Evolutionary conservation across 2,113 vertebrate species (phyloP), one percentile per base, ranked within the genome.

Genomic region (Anguilla japonica): DNA sequence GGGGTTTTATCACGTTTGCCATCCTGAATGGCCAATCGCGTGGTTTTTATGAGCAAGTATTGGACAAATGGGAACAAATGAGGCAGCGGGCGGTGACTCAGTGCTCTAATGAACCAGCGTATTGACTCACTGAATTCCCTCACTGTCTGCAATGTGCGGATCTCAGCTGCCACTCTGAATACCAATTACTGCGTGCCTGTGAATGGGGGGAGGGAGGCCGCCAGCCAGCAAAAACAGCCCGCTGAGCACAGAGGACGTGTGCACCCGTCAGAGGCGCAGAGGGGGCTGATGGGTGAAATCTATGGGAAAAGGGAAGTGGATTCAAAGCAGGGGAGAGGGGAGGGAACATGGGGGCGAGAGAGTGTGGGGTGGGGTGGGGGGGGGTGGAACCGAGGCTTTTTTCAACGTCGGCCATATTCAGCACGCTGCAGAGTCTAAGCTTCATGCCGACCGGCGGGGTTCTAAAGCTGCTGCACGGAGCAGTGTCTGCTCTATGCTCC

Each of bases 51-150:
- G 94, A 94, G 93, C 92, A 93, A 94, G 94, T 96, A 95, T 95
- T 96, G 95, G 94, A 95, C 95, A 95, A 96, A 96, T 94, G 95
- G 95, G 96, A 96, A 96, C 95, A 95, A 96, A 96, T 92, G 94
- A 95, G 95, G 94, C 94, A 93, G 94, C 92, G 93, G 93, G 93
- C 95, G 94, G 94, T 96, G 95, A 95, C 94, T 96, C 94, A 95
- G 93, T 94, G 92, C 93, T 94, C 94, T 96, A 96, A 96, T 96
- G 94, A 96, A 96, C 93, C 95, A 95, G 91, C 89, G 93, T 96
- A 96, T 96, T 96, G 95, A 96, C 95, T 96, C 92, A 94, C 94
- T 95, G 93, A 94, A 94, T 95, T 90, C 92, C 93, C 92, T 87
- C 93, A 90, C 92, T 92, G 91, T 95, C 94, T 94, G 91, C 93